Percentiles rank a stretch among this genome's conserved stretches.
phyloP scores from a whole-genome alignment of 2,888 invertebrate species.

The Flabesymbios commensalis region DNA sequence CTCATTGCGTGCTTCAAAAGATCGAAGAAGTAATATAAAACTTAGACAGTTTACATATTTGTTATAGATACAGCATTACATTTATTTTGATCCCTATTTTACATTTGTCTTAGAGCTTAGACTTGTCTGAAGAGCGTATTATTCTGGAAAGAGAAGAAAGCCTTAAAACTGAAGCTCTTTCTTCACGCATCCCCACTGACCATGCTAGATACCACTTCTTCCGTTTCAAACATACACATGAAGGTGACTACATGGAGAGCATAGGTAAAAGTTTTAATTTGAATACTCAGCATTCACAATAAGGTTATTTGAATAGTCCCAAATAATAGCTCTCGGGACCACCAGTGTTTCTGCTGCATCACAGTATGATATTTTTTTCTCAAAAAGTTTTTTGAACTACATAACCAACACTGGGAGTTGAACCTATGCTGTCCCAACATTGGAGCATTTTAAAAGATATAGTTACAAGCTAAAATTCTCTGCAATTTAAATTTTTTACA shows the following conservation, averaged over 20 bases:
- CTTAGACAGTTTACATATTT: too few species aligned
- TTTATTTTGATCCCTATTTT: background rate
- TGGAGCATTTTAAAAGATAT: too few species aligned
- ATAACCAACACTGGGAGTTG: too few species aligned
- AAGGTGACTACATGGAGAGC: slow-evolving; percentile 86
- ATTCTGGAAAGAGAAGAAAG: slow-evolving; percentile 69
- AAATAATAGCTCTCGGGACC: too few species aligned
- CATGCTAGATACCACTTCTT: slow-evolving; percentile 89
- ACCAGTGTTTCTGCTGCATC: too few species aligned
- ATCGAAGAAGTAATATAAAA: too few species aligned
- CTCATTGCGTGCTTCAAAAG: too few species aligned
- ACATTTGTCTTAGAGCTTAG: slow-evolving; percentile 63
- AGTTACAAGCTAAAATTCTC: too few species aligned
- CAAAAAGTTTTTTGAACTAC: too few species aligned
- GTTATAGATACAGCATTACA: background rate
- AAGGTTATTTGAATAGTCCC: background rate
- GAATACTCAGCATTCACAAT: background rate
- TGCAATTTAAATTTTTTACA: too few species aligned
- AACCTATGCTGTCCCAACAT: too few species aligned
- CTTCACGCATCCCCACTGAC: slow-evolving; percentile 80
- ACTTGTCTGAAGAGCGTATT: slow-evolving; percentile 76
- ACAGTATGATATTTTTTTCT: too few species aligned
- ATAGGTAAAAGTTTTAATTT: slow-evolving; percentile 74
- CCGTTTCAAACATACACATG: slow-evolving; percentile 87
- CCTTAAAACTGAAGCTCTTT: slow-evolving; percentile 67